These are phyloP conservation scores for Cotesia glomerata DNA, from an alignment of 1,140 invertebrate species.

Conservation along the genomic window DNA sequence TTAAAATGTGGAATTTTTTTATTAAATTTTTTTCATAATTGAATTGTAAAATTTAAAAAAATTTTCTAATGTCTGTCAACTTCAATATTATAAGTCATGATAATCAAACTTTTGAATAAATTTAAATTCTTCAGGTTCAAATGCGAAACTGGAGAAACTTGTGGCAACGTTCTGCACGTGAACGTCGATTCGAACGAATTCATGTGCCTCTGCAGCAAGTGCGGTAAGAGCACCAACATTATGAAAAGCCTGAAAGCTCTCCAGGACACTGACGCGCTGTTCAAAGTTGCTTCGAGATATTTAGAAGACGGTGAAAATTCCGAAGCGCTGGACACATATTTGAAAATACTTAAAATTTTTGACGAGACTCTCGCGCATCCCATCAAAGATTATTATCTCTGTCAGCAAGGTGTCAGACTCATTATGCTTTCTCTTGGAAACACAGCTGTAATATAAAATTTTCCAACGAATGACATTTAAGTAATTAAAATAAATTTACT, in stretches of 20 bases:
- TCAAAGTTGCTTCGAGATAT: constrained; percentile 69
- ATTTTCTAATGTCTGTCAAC: not conserved
- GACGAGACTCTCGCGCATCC: constrained; percentile 76
- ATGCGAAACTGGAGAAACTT: constrained; percentile 68
- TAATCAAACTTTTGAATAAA: not conserved
- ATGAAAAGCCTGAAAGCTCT: constrained; percentile 78
- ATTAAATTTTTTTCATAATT: not conserved
- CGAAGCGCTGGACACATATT: constrained; percentile 72
- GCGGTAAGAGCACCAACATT: constrained; percentile 74
- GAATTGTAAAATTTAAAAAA: not conserved
- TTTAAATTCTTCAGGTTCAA: constrained; percentile 54
- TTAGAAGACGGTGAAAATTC: constrained; percentile 70
- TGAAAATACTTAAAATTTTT: constrained; percentile 74
- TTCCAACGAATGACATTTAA: no score
- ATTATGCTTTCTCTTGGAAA: constrained; percentile 77
- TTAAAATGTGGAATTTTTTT: no score
- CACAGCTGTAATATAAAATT: constrained; percentile 36
- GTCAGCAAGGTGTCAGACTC: constrained; percentile 79
- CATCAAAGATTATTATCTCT: constrained; percentile 81
- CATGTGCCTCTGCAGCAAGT: constrained; percentile 73
- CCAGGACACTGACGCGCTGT: constrained; percentile 77
- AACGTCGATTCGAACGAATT: constrained; percentile 72
- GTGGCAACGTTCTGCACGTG: constrained; percentile 70
- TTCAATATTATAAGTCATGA: not conserved
- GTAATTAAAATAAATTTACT: no score